phyloP scores from a whole-genome alignment of 1,140 invertebrate genomes.

The Drosophila lini region DNA sequence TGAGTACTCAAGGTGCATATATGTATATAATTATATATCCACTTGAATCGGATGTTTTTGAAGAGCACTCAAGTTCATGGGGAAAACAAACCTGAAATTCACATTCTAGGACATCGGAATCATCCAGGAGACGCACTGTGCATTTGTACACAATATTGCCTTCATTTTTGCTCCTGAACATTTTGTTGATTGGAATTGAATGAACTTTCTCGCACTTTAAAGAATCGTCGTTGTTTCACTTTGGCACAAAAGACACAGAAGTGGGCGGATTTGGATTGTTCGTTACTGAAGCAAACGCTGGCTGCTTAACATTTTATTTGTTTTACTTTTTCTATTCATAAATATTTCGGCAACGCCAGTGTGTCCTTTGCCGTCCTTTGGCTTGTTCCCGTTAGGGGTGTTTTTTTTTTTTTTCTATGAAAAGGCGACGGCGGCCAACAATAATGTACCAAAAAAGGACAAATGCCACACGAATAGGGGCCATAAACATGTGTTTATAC shows the following conservation, averaged over 20 bases:
- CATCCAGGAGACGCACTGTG: slow-evolving; percentile 96
- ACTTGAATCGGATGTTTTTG: slow-evolving; percentile 10
- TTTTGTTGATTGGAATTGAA: slow-evolving; percentile 63
- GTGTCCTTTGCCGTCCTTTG: slow-evolving; percentile 75
- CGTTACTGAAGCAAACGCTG: slow-evolving; percentile 18
- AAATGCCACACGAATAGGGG: slow-evolving; percentile 8
- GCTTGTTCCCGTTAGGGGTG: slow-evolving; percentile 63
- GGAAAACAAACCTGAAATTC: slow-evolving; percentile 94
- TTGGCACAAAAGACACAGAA: slow-evolving; percentile 12
- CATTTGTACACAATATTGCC: slow-evolving; percentile 95
- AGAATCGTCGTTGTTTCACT: slow-evolving; percentile 15
- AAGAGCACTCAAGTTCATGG: slow-evolving; percentile 11
- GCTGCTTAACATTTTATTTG: slow-evolving; percentile 19
- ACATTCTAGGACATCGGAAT: slow-evolving; percentile 96
- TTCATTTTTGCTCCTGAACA: slow-evolving; percentile 90
- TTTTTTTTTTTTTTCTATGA: slow-evolving; percentile 53
- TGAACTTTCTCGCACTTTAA: slow-evolving; percentile 11
- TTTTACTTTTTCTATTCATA: slow-evolving; percentile 33
- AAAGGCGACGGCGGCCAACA: slow-evolving; percentile 15
- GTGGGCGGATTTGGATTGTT: slow-evolving; percentile 31
- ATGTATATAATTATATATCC: neutral
- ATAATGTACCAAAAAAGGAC: slow-evolving; percentile 42
- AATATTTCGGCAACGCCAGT: slow-evolving; percentile 60
- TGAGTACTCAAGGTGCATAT: neutral
- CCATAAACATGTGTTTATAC: slow-evolving; percentile 22